A percentile compares a stretch with the other conserved stretches of the same genome.
These are phyloP conservation scores for Melitaea athalia DNA, from an alignment of 2,888 invertebrate species.

Conservation along the genomic window DNA sequence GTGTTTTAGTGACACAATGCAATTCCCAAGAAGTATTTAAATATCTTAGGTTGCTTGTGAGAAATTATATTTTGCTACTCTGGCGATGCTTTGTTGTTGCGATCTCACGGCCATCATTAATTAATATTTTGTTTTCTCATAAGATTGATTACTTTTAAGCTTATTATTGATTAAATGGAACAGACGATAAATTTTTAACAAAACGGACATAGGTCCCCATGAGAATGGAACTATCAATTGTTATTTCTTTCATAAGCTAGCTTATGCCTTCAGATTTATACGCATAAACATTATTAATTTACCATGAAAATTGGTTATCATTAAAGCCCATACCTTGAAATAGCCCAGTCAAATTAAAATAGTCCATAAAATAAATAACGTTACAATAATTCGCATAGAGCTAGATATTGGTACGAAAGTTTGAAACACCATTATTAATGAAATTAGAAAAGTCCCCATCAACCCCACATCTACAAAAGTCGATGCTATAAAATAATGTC, in stretches of 20 bases:
- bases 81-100: slow-evolving; percentile 60
- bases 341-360: no score
- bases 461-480: no score
- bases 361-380: no score
- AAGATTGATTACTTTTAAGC: slow-evolving; percentile 65
- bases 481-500: no score
- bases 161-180: slow-evolving; percentile 48
- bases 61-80: slow-evolving; percentile 62
- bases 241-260: neutral
- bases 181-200: neutral
- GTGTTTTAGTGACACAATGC: slow-evolving; percentile 71
- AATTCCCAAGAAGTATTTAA: slow-evolving; percentile 63
- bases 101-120: slow-evolving; percentile 65
- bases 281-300: neutral
- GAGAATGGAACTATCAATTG: neutral
- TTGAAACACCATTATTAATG: no score
- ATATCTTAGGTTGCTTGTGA: slow-evolving; percentile 54
- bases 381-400: no score
- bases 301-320: no score
- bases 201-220: neutral
- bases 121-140: slow-evolving; percentile 69
- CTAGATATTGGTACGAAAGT: no score
- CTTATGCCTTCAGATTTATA: neutral
- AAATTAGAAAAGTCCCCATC: no score
- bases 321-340: no score